These are phyloP conservation scores for Trissoscelio sp. DNA, from an alignment of 2,888 invertebrate genomes.

Conservation along the genomic window DNA sequence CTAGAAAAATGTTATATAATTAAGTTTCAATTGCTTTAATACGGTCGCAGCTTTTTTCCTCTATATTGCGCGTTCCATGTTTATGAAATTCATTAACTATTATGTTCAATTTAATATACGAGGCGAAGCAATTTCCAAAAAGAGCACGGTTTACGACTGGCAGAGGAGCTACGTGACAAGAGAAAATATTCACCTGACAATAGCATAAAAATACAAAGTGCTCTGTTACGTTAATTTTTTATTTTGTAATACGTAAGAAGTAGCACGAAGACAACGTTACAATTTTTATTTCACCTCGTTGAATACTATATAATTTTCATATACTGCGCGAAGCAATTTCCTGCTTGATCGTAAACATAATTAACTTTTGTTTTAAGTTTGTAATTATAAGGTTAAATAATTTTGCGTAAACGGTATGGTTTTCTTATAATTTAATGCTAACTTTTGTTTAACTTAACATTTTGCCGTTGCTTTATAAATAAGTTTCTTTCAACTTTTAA, in stretches of 20 bases:
- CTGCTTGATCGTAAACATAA: constrained; percentile 27
- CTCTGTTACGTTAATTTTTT: constrained; percentile 49
- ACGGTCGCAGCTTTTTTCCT: constrained; percentile 8
- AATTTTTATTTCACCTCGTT: constrained; percentile 39
- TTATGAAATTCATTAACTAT: constrained; percentile 45
- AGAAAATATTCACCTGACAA: constrained; percentile 57
- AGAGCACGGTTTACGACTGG: constrained; percentile 42
- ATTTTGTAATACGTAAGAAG: constrained; percentile 54
- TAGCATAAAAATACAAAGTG: constrained; percentile 54
- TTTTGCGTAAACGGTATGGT: neutral
- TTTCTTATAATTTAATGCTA: too few species aligned
- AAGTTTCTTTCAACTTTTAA: too few species aligned
- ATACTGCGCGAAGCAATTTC: constrained; percentile 31
- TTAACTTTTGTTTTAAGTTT: constrained; percentile 31
- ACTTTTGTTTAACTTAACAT: too few species aligned
- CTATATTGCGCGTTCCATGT: constrained; percentile 18
- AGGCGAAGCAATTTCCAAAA: constrained; percentile 41
- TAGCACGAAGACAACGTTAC: constrained; percentile 34
- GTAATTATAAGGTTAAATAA: constrained; percentile 13
- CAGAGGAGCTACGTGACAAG: constrained; percentile 46
- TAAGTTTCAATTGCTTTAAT: constrained; percentile 32
- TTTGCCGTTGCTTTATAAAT: too few species aligned
- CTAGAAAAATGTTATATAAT: constrained; percentile 20
- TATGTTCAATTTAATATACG: constrained; percentile 35
- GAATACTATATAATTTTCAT: constrained; percentile 50